Evolutionary conservation across 2,113 vertebrate genomes (phyloP), one percentile per base, ranked within the genome.

Genomic region (Archocentrus centrarchus): DNA sequence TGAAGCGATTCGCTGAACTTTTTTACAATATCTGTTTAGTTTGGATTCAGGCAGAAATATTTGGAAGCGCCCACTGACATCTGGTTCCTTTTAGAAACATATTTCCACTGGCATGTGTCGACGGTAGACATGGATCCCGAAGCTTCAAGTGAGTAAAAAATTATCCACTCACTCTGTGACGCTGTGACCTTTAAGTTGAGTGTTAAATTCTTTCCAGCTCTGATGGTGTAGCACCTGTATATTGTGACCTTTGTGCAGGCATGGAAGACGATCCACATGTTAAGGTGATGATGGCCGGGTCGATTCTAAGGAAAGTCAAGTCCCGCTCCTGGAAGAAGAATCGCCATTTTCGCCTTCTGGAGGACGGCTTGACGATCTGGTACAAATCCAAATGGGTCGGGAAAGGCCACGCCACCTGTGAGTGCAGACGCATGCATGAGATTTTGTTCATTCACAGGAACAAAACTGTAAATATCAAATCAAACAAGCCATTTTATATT

Each of bases 331-430:
- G 97, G 97, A 99, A 97, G 92, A 98, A 97, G 86, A 96, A 96
- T 59, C 95, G 98, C n/a, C 97, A 95, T 91, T 99, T 97, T 95
- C 96, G 96, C 83, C 96, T 99, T 10, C 96, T 97, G 90, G 96
- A 98, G 2, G 98, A 99, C 11, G 96, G 97, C 83, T 95, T 97
- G 96, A 98, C 97, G 0, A 96, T 99, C 88, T 97, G 97, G 97
- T 98, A 99, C 92, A 96, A 97, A 83, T 98, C 97, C 76, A 97
- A 96, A 93, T 97, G 95, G 82, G 93, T 96, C 0, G 96, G 96
- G 47, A 97, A 89, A 82, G 95, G 92, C 62, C 97, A 97, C 90
- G 97, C 96, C 88, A 97, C 96, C 41, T 99, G 98, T 99, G 95
- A 92, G 95, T 91, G 47, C 24, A 27, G 13, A 58, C 9, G 22